Evolutionary conservation across 2,888 invertebrate genomes (phyloP).

Genomic region (Drosophila formosana): DNA sequence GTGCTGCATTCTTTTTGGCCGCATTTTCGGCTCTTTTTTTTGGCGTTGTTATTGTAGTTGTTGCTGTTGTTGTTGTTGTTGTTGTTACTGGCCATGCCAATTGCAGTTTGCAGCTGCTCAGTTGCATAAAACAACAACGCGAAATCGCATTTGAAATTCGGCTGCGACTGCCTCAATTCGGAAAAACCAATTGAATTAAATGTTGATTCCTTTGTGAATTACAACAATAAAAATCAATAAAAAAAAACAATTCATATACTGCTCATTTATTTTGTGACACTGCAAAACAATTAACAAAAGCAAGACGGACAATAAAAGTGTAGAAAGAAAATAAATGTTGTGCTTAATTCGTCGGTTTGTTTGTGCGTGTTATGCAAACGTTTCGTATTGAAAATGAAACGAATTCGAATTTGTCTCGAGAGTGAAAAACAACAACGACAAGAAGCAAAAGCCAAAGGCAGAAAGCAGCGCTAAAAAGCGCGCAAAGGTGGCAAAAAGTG

Average conservation of each 20-base stretch:
- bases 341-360: slow-evolving; percentile 41
- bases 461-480: slow-evolving; percentile 33
- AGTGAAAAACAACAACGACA: slow-evolving; percentile 29
- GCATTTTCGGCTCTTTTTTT: slow-evolving; percentile 57
- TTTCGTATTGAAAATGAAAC: slow-evolving; percentile 45
- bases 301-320: neutral
- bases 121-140: slow-evolving; percentile 71
- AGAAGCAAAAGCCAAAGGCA: slow-evolving; percentile 12
- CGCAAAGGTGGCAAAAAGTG: slow-evolving; percentile 30
- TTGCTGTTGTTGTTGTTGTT: slow-evolving; percentile 35
- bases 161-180: slow-evolving; percentile 29
- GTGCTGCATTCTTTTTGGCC: slow-evolving; percentile 76
- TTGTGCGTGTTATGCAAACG: slow-evolving; percentile 78
- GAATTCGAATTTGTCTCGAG: slow-evolving; percentile 51
- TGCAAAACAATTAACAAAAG: neutral
- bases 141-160: slow-evolving; percentile 51
- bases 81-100: slow-evolving; percentile 58
- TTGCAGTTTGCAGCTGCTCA: slow-evolving; percentile 60
- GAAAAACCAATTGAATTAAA: slow-evolving; percentile 3
- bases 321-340: slow-evolving; percentile 15
- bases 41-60: slow-evolving; percentile 25
- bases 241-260: slow-evolving; percentile 6
- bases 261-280: slow-evolving; percentile 12
- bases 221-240: slow-evolving; percentile 32
- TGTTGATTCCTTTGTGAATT: slow-evolving; percentile 4